Percentiles rank a stretch among this genome's conserved stretches.
phyloP scores from a whole-genome alignment of 2,797 vertebrate species.

The Eospalax fontanierii region DNA sequence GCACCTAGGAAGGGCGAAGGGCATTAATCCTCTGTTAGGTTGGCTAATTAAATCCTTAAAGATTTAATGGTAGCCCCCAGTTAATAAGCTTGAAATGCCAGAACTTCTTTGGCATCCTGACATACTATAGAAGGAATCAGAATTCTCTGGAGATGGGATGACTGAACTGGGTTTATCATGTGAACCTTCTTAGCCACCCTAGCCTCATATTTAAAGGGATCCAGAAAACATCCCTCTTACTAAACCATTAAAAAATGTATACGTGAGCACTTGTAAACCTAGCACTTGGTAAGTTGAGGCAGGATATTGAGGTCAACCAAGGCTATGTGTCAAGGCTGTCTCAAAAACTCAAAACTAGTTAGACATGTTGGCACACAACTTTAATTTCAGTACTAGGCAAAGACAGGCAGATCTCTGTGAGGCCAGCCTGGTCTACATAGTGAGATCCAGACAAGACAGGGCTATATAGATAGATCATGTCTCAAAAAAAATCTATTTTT shows the following conservation, averaged over 20 bases:
- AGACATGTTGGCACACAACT: neutral
- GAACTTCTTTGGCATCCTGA: conserved; percentile 26
- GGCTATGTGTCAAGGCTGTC: neutral
- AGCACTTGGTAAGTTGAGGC: neutral
- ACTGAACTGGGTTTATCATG: neutral
- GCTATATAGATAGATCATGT: too few species aligned
- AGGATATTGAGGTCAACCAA: neutral
- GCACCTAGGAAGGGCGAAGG: conserved; percentile 7
- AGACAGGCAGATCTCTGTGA: neutral
- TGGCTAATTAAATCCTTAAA: conserved; percentile 65
- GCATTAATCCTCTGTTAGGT: neutral
- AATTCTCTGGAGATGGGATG: neutral
- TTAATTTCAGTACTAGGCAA: neutral
- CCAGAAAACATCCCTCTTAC: neutral
- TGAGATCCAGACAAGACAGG: too few species aligned
- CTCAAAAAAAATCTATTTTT: too few species aligned
- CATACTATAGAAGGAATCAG: conserved; percentile 16
- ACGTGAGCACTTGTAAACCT: neutral
- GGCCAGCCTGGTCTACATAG: neutral
- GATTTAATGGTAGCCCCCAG: conserved; percentile 51
- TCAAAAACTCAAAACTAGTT: neutral
- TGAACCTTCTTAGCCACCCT: neutral
- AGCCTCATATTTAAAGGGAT: neutral
- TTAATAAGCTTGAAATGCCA: conserved; percentile 70
- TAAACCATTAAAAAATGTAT: neutral